Percentiles rank a stretch among this genome's conserved stretches.
Evolutionary conservation across 2,113 vertebrate genomes (phyloP).

Genomic region (Fukomys damarensis): DNA sequence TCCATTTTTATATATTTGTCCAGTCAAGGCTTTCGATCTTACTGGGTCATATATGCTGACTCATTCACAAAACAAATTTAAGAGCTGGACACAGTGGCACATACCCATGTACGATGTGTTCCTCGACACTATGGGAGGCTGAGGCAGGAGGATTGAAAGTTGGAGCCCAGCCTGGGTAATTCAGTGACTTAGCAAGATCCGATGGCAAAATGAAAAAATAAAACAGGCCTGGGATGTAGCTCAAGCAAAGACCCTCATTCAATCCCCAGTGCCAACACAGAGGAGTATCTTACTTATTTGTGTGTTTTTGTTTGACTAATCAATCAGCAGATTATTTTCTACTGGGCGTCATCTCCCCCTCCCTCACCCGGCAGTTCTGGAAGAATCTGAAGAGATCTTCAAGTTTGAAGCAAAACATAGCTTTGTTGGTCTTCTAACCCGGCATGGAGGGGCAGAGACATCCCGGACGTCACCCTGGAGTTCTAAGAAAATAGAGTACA

Average conservation of each 20-base stretch:
- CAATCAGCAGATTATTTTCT: not conserved
- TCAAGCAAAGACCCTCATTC: not conserved
- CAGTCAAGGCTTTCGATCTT: slow-evolving; percentile 10
- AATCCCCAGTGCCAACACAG: not conserved
- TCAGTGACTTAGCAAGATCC: not conserved
- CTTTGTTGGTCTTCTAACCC: not conserved
- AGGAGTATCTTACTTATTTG: not conserved
- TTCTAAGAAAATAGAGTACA: slow-evolving; percentile 69
- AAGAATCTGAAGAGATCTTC: slow-evolving; percentile 32
- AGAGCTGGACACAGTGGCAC: not conserved
- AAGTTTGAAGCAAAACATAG: not conserved
- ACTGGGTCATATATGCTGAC: not conserved
- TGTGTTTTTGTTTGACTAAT: not conserved
- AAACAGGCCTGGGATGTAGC: not conserved
- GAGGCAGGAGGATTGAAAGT: not conserved
- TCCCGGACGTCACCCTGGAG: slow-evolving; percentile 39
- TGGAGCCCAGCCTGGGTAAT: not conserved
- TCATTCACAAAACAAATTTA: slow-evolving; percentile 38
- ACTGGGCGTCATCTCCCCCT: not conserved
- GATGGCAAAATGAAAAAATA: not conserved
- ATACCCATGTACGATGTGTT: not conserved
- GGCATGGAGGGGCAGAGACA: not conserved
- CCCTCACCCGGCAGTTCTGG: not conserved
- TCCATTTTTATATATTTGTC: slow-evolving; percentile 31
- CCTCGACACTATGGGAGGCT: not conserved